Conservation (phyloP, 2,797 vertebrate species). For the Tapirus indicus region DNA sequence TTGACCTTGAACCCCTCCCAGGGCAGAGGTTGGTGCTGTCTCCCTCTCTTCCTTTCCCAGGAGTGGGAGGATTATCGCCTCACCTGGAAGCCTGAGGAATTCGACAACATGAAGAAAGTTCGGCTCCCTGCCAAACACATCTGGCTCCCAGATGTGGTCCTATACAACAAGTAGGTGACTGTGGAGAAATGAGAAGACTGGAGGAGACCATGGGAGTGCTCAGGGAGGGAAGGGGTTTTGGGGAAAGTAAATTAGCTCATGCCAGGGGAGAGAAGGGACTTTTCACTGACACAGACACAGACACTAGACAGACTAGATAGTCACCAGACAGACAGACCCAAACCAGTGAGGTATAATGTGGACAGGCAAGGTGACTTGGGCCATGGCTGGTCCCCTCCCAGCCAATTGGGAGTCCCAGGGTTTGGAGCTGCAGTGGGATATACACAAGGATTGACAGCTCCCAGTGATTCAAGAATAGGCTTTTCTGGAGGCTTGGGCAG, state of each 20-base stretch:
- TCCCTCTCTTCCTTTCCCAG: slow-evolving; percentile 84
- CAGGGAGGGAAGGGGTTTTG: background rate
- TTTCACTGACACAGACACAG: background rate
- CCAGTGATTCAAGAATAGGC: background rate
- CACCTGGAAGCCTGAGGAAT: slow-evolving; percentile 97
- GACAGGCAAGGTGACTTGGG: background rate
- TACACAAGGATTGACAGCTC: background rate
- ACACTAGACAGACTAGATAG: background rate
- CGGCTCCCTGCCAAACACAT: slow-evolving; percentile 98
- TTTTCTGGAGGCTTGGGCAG: background rate
- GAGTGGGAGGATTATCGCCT: slow-evolving; percentile 99
- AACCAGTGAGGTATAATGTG: background rate
- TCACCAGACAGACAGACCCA: background rate
- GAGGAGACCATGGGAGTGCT: background rate
- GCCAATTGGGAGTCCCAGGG: background rate
- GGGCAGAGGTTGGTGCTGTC: background rate
- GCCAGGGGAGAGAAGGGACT: background rate
- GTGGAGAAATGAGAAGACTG: background rate
- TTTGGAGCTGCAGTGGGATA: background rate
- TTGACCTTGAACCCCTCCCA: background rate
- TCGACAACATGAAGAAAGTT: slow-evolving; percentile 98
- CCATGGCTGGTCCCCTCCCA: background rate
- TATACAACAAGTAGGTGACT: slow-evolving; percentile 97
- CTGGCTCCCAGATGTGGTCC: slow-evolving; percentile 98
- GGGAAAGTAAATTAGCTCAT: background rate